These are phyloP conservation scores for Batillaria attramentaria DNA, from an alignment of 1,140 invertebrate species.

Conservation along the genomic window DNA sequence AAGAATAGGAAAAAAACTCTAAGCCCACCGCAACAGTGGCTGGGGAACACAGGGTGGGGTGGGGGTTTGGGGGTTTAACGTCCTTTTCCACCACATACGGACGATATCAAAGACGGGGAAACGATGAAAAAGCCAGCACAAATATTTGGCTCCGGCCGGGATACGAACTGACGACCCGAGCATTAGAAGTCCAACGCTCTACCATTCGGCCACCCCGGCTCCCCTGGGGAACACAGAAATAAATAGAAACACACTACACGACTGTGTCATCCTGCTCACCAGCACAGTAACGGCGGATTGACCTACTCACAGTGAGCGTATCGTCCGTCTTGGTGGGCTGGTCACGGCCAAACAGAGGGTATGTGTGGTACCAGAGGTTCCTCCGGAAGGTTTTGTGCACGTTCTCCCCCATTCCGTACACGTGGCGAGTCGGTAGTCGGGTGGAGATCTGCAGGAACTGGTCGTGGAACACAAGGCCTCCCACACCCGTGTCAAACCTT, in stretches of 20 bases:
- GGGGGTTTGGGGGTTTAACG: too few relatives aligned
- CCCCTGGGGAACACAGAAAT: neutral
- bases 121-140: neutral
- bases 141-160: neutral
- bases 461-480: conserved; percentile 82
- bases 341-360: conserved; percentile 73
- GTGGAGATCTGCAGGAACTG: conserved; percentile 88
- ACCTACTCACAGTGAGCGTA: neutral
- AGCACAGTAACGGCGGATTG: too few relatives aligned
- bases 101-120: too few relatives aligned
- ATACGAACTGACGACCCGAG: neutral
- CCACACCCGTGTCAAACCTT: conserved; percentile 81
- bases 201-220: neutral
- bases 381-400: conserved; percentile 67
- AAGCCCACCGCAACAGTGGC: neutral
- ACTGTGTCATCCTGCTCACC: too few relatives aligned
- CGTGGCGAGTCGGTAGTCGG: conserved; percentile 78
- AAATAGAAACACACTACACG: neutral
- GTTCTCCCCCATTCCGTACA: conserved; percentile 90
- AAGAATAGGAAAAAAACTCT: neutral
- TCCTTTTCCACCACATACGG: too few relatives aligned
- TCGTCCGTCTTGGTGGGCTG: conserved; percentile 57
- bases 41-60: neutral
- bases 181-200: neutral
- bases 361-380: conserved; percentile 63